These are phyloP conservation scores for Ancistrus triradiatus DNA, from an alignment of 2,113 vertebrate genomes.

Conservation along the genomic window DNA sequence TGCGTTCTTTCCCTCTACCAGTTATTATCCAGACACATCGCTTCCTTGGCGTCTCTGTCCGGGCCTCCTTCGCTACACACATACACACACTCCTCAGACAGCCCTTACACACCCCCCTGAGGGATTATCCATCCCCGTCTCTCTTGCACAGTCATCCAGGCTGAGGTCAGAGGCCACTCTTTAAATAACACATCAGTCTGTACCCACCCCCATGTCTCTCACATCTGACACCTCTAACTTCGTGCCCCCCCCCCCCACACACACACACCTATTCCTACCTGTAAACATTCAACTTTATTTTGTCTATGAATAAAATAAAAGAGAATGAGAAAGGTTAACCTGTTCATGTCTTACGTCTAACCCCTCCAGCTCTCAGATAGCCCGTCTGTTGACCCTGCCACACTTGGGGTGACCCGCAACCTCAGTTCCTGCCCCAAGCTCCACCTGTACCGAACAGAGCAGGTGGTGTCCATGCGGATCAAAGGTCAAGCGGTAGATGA, in stretches of 20 bases:
- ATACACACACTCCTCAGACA: constrained; percentile 14
- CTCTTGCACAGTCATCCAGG: constrained; percentile 8
- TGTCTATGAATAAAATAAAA: neutral
- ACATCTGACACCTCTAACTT: constrained; percentile 27
- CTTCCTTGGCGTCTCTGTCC: constrained; percentile 20
- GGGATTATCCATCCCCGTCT: constrained; percentile 10
- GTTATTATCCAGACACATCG: constrained; percentile 32
- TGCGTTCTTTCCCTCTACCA: constrained; percentile 49
- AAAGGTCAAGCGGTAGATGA: constrained; percentile 15
- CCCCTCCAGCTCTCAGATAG: constrained; percentile 15
- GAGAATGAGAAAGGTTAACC: neutral
- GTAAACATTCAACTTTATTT: neutral
- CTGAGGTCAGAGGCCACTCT: constrained; percentile 39
- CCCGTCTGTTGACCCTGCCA: constrained; percentile 13
- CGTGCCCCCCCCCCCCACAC: neutral
- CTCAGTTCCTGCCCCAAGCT: constrained; percentile 33
- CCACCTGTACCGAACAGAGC: constrained; percentile 43
- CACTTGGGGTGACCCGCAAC: constrained; percentile 41
- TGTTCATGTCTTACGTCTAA: constrained; percentile 3
- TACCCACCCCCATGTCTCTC: constrained; percentile 37
- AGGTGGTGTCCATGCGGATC: constrained; percentile 34
- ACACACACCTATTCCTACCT: constrained; percentile 14
- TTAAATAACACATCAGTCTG: constrained; percentile 59
- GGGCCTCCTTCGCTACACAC: constrained; percentile 14
- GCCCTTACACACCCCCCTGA: constrained; percentile 16